Evolutionary conservation across 2,113 vertebrate species (phyloP).

Genomic region (Triplophysa dalaica): DNA sequence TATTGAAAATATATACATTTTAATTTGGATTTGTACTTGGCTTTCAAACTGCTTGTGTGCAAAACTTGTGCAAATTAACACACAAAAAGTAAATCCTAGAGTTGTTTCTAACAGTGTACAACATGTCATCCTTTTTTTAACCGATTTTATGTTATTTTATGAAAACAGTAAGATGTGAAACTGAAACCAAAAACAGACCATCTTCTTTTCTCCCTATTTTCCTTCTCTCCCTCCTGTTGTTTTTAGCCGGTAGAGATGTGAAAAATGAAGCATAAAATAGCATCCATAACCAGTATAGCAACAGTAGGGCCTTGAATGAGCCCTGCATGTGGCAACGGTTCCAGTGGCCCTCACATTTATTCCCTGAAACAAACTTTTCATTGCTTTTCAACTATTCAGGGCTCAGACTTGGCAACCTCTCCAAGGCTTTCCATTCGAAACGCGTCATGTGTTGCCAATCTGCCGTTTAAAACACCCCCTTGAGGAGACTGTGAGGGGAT

Average conservation of each 20-base stretch:
- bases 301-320: constrained; percentile 1
- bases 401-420: constrained; percentile 41
- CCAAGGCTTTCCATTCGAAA: constrained; percentile 48
- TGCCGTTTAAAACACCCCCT: constrained; percentile 49
- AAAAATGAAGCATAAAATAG: constrained; percentile 12
- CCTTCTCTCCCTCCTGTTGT: background rate
- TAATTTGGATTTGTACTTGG: too few species aligned
- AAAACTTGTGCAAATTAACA: too few species aligned
- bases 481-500: constrained; percentile 40
- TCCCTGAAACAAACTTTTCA: constrained; percentile 43
- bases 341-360: constrained; percentile 23
- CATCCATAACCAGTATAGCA: constrained; percentile 35
- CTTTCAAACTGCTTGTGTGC: too few species aligned
- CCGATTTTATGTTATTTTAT: too few species aligned
- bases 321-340: constrained; percentile 42
- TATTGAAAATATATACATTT: too few species aligned
- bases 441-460: constrained; percentile 53
- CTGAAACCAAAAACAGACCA: background rate
- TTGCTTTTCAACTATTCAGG: constrained; percentile 43
- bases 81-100: too few species aligned
- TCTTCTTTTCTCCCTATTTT: background rate
- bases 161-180: background rate
- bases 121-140: too few species aligned
- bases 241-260: constrained; percentile 3
- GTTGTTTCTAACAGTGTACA: too few species aligned